Conservation (phyloP, 2,113 vertebrate genomes). For the Rattus rattus region DNA sequence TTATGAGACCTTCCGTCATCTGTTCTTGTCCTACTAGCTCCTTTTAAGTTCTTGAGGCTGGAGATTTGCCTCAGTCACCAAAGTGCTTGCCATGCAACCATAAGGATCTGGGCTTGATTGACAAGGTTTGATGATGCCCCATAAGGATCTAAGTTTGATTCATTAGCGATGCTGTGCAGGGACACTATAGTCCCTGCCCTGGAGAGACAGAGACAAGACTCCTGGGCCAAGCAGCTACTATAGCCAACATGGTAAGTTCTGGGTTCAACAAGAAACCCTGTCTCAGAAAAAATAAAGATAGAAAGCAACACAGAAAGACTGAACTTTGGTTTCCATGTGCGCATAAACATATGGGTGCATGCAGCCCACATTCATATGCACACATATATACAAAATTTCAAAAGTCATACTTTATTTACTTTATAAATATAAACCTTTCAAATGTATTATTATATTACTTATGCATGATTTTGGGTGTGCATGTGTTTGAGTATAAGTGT, state of each 20-base stretch:
- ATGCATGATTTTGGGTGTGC: not conserved
- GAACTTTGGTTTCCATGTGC: not conserved
- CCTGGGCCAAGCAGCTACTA: not conserved
- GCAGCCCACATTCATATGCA: not conserved
- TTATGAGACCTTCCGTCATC: not conserved
- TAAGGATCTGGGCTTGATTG: not conserved
- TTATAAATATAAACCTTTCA: conserved; percentile 8
- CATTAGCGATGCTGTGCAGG: not conserved
- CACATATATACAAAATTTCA: not conserved
- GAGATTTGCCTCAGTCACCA: not conserved
- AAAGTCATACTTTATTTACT: not conserved
- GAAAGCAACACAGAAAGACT: not conserved
- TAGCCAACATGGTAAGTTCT: not conserved
- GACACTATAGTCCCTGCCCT: not conserved
- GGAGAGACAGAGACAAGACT: not conserved
- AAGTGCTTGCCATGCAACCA: not conserved
- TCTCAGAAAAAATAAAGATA: not conserved
- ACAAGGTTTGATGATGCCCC: not conserved
- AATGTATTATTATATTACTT: not conserved
- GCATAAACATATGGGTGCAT: not conserved
- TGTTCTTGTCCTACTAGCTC: not conserved
- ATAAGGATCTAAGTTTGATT: no score
- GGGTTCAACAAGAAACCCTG: not conserved
- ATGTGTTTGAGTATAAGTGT: not conserved
- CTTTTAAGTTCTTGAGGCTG: not conserved